A percentile compares a stretch with the other conserved stretches of the same genome.
Conservation (phyloP, 2,113 vertebrate genomes). For the Brevimyrus niger region DNA sequence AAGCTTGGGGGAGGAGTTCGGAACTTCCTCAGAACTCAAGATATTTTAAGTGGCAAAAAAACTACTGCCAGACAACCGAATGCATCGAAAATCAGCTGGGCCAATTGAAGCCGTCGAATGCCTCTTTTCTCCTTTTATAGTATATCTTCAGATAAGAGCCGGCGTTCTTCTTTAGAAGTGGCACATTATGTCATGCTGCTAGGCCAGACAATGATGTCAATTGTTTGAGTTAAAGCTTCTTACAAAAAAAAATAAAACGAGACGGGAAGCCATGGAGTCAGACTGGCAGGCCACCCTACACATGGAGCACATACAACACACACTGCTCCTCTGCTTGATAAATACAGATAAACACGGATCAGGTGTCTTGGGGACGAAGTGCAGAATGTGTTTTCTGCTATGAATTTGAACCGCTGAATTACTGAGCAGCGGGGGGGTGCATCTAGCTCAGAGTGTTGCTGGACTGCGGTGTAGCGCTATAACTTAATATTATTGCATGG, state of each 20-base stretch:
- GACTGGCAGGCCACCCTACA: background rate
- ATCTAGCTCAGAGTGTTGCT: background rate
- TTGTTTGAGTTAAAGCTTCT: background rate
- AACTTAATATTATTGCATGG: background rate
- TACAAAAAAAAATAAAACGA: background rate
- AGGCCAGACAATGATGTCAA: background rate
- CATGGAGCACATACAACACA: background rate
- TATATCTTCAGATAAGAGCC: background rate
- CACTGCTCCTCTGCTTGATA: background rate
- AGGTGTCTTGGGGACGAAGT: background rate
- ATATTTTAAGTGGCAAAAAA: background rate
- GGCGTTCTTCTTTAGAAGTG: background rate
- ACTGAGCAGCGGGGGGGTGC: background rate
- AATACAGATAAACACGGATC: background rate
- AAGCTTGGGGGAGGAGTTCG: background rate
- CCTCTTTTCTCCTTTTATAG: background rate
- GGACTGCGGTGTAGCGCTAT: background rate
- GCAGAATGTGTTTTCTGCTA: background rate
- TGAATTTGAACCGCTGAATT: background rate
- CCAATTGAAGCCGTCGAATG: background rate
- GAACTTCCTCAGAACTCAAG: background rate
- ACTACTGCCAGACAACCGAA: background rate
- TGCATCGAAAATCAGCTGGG: background rate
- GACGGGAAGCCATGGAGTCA: background rate
- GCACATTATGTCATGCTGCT: background rate